phyloP scores from a whole-genome alignment of 2,888 invertebrate genomes.

The Trimorus sp. region DNA sequence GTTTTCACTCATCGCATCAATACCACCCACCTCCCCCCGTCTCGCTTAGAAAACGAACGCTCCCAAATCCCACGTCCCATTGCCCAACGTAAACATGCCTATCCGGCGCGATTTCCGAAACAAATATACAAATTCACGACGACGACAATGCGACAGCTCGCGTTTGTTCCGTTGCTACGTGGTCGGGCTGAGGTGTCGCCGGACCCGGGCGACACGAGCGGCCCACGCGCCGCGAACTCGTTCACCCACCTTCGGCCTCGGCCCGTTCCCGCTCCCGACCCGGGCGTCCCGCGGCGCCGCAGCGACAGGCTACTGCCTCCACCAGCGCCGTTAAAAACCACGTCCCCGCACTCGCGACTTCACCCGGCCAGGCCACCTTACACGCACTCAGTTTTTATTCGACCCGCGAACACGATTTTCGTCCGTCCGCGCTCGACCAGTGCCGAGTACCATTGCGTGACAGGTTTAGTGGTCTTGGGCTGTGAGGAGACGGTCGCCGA shows the following conservation, averaged over 20 bases:
- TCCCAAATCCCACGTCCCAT: not conserved
- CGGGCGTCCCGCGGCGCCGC: conserved; percentile 49
- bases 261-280: conserved; percentile 69
- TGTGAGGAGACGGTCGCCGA: too few relatives aligned
- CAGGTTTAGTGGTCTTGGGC: not conserved
- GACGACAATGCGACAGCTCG: not conserved
- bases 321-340: conserved; percentile 64
- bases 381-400: conserved; percentile 62
- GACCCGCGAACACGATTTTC: conserved; percentile 45
- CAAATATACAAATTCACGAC: conserved; percentile 6
- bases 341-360: conserved; percentile 38
- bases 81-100: not conserved
- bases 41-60: too few relatives aligned
- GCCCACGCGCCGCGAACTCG: conserved; percentile 76
- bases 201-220: conserved; percentile 60
- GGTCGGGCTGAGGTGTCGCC: conserved; percentile 17
- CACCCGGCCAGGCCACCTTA: conserved; percentile 48
- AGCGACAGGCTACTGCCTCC: conserved; percentile 64
- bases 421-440: conserved; percentile 3
- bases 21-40: too few relatives aligned
- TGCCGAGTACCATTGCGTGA: not conserved
- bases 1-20: too few relatives aligned
- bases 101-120: conserved; percentile 16
- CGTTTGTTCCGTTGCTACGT: not conserved
- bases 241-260: conserved; percentile 80